phyloP scores from a whole-genome alignment of 2,113 vertebrate species.

The Oreotrochilus melanogaster region DNA sequence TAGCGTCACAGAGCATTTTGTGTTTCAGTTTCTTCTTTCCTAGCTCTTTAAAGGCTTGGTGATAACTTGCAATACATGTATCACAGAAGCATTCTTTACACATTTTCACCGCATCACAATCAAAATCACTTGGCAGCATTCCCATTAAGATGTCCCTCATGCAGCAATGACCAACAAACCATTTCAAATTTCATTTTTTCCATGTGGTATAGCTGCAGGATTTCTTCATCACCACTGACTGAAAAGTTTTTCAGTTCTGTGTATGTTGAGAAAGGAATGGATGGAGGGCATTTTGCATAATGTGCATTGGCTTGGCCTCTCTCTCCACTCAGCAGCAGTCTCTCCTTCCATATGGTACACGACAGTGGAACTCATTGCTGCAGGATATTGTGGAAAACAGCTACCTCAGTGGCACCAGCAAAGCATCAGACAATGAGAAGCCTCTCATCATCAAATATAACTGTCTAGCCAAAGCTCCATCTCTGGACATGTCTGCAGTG shows the following conservation, averaged over 20 bases:
- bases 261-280: background rate
- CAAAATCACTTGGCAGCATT: background rate
- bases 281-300: fast-evolving
- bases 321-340: background rate
- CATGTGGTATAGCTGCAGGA: background rate
- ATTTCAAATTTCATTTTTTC: background rate
- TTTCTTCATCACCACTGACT: background rate
- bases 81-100: background rate
- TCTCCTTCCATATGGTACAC: background rate
- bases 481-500: background rate
- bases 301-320: background rate
- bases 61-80: constrained; percentile 45
- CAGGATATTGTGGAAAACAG: background rate
- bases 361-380: background rate
- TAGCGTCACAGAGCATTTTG: constrained; percentile 46
- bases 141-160: background rate
- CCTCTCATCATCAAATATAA: background rate
- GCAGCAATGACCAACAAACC: background rate
- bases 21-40: constrained; percentile 31
- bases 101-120: background rate
- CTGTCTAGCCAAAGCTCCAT: background rate
- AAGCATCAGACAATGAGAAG: background rate
- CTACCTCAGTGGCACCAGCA: background rate
- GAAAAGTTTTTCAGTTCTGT: background rate
- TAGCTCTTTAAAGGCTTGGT: background rate